Base-by-base conservation (phyloP, 2,113 vertebrate species). In the Sardina pilchardus region DNA sequence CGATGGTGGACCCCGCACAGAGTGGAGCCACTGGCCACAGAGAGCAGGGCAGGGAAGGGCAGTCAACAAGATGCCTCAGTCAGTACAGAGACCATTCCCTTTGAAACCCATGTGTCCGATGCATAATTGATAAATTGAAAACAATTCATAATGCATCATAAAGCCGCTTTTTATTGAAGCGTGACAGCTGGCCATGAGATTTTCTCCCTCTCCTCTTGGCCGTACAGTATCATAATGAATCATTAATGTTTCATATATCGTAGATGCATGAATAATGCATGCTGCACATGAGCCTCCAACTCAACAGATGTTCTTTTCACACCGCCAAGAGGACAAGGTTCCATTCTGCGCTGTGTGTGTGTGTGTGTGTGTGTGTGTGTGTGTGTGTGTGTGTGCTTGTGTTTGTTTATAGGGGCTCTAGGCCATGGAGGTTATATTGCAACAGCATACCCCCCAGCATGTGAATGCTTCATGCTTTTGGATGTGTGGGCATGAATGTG, bases 71-170 rank as follows among this genome's bases (percentile, higher is more conserved):
- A 71, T 34, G 63, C 63, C 30, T 71, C 26, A 30, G 63, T 71
- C n/a, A 30, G n/a, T 71, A 16, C 63, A 71, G n/a, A 71, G 63
- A 71, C 63, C 30, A 71, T 9, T 14, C 26, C 63, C 63, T 30
- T 71, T 71, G n/a, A 30, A 71, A 71, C 63, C n/a, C 63, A 34
- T 71, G 63, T 71, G 63, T 71, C 30, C n/a, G 63, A 71, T 71
- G 63, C 26, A 71, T 71, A 71, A 71, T 71, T 71, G 63, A 71
- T 71, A 10, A 71, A 71, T 71, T 71, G 26, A 71, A 71, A 71
- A 71, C 63, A 71, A 71, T 71, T 71, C 63, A 71, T 71, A 71
- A 71, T 71, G 63, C 63, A 71, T 71, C 30, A 71, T 71, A 71
- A 71, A 71, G 63, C n/a, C 63, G 63, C 26, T 71, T 34, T 71